A percentile compares a stretch with the other conserved stretches of the same genome.
Conservation (phyloP, 2,797 vertebrate genomes). For the Echiichthys vipera region DNA sequence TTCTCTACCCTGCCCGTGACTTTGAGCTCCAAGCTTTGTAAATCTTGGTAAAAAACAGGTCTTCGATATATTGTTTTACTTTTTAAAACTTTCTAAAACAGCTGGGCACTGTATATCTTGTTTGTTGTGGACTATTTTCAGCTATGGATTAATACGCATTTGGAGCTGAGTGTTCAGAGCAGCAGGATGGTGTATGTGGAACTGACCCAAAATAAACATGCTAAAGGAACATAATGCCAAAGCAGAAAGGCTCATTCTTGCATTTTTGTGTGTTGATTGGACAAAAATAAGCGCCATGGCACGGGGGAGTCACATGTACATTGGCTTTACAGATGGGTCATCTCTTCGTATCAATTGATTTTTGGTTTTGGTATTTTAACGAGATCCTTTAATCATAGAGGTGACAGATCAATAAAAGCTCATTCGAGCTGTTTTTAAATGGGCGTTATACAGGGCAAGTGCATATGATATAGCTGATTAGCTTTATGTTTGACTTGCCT, state of each 20-base stretch:
- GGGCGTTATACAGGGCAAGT: background rate
- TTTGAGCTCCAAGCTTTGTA: too few species aligned
- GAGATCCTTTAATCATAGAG: background rate
- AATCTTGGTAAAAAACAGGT: background rate
- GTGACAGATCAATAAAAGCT: background rate
- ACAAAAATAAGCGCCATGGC: background rate
- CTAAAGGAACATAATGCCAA: background rate
- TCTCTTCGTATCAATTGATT: background rate
- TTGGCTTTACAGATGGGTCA: background rate
- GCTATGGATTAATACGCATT: background rate
- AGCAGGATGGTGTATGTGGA: background rate
- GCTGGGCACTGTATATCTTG: background rate
- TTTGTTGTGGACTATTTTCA: background rate
- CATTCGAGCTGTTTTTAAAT: background rate
- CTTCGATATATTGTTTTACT: background rate
- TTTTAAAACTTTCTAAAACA: background rate
- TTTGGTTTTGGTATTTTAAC: background rate
- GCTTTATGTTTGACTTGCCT: background rate
- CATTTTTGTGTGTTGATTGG: background rate
- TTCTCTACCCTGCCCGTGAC: background rate
- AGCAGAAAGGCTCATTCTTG: background rate
- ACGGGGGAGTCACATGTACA: background rate
- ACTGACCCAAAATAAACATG: background rate
- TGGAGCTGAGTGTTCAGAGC: background rate
- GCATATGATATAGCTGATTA: background rate